Evolutionary conservation across 2,797 vertebrate species (phyloP).

Genomic region (Dicrostonyx torquatus): DNA sequence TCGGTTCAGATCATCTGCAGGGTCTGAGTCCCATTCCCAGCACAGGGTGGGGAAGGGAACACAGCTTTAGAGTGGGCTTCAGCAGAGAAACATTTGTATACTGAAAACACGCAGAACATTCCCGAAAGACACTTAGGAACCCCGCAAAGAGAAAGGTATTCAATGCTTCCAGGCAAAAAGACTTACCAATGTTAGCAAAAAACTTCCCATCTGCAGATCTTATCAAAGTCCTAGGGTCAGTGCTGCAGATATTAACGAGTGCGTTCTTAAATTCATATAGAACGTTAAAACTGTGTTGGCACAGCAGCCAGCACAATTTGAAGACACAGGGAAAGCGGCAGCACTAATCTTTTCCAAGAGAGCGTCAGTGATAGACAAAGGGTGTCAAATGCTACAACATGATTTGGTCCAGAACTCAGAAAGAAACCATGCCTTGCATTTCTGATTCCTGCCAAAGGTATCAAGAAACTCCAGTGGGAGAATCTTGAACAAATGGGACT

Average conservation of each 20-base stretch:
- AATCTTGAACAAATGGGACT: neutral
- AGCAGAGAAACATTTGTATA: neutral
- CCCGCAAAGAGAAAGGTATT: neutral
- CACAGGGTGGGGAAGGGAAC: neutral
- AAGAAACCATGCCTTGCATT: neutral
- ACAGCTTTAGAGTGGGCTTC: neutral
- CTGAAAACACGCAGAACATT: neutral
- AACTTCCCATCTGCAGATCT: neutral
- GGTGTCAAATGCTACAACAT: no score
- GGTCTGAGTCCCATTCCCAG: neutral
- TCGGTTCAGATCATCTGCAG: neutral
- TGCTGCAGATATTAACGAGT: neutral
- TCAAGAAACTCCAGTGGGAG: neutral
- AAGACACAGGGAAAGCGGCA: neutral
- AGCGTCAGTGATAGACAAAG: neutral
- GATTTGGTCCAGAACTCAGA: neutral
- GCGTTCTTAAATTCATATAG: neutral
- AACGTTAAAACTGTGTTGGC: neutral
- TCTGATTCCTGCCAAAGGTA: neutral
- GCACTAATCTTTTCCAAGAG: neutral
- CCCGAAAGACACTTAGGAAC: neutral
- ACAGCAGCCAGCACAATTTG: neutral
- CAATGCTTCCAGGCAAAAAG: neutral
- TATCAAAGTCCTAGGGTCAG: neutral
- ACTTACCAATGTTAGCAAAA: neutral